phyloP scores from a whole-genome alignment of 2,113 vertebrate species.

The Corythornis madagascariensis region DNA sequence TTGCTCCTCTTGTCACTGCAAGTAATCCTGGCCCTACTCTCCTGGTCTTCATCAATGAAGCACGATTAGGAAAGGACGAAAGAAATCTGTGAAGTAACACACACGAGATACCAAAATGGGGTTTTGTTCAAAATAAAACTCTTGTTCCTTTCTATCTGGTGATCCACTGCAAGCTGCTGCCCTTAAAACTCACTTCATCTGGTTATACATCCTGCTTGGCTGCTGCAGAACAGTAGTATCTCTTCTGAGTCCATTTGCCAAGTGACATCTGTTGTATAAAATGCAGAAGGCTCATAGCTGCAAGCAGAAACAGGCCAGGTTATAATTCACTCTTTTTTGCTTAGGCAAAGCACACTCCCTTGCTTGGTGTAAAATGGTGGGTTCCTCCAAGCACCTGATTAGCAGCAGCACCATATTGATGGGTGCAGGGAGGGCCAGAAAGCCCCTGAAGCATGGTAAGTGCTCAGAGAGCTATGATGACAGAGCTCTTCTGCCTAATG shows the following conservation, averaged over 20 bases:
- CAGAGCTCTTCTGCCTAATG: background rate
- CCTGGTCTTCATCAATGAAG: background rate
- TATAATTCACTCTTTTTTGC: background rate
- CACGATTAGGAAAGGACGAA: background rate
- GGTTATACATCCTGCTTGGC: background rate
- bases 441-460: accelerated
- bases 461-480: background rate
- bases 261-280: background rate
- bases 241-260: background rate
- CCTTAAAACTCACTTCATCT: background rate
- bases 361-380: background rate
- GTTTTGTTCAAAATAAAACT: background rate
- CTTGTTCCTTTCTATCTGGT: background rate
- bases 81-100: background rate
- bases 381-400: background rate
- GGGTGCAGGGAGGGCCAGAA: background rate
- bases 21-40: background rate
- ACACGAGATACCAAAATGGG: background rate
- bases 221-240: background rate
- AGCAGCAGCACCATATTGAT: background rate
- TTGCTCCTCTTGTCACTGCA: background rate
- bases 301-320: background rate
- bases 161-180: background rate
- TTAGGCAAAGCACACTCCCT: background rate
- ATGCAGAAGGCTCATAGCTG: background rate